Evolutionary conservation across 30 jellyfish, hydroid and myxozoan genomes (phyloP).

Genomic region (Hydractinia symbiolongicarpus): DNA sequence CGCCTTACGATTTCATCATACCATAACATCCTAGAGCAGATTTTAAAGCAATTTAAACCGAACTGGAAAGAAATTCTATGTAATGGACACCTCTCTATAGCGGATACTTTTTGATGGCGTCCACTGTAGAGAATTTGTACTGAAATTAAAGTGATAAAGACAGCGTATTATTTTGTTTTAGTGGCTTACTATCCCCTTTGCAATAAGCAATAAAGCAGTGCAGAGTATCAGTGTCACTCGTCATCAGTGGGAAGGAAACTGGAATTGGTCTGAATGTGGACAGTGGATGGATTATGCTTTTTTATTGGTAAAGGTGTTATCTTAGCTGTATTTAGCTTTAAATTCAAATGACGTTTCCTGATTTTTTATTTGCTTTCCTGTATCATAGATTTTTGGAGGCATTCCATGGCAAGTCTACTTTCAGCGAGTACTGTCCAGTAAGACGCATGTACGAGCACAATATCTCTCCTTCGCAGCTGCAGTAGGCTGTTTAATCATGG

Average conservation of each 20-base stretch:
- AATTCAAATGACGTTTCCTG: not conserved
- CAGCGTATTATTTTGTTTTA: not conserved
- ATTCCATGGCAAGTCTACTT: conserved; percentile 99
- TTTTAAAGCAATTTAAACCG: too few species aligned
- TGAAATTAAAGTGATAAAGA: not conserved
- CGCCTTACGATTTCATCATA: too few species aligned
- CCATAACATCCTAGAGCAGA: too few species aligned
- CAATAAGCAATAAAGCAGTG: conserved; percentile 69
- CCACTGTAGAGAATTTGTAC: not conserved
- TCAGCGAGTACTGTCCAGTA: conserved; percentile 94
- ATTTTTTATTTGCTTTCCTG: not conserved
- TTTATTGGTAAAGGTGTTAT: conserved; percentile 43
- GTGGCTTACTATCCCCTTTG: conserved; percentile 98
- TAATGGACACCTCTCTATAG: too few species aligned
- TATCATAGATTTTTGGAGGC: conserved; percentile 85
- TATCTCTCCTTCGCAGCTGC: conserved; percentile 90
- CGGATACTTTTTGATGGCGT: not conserved
- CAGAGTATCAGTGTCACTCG: conserved; percentile 48
- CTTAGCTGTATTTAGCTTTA: not conserved
- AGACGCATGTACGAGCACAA: conserved; percentile 86
- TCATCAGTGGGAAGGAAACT: conserved; percentile 59
- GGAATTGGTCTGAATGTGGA: conserved; percentile 72
- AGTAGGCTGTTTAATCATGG: conserved; percentile 86
- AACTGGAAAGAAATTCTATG: too few species aligned
- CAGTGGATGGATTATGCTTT: conserved; percentile 83